Base-by-base conservation (phyloP, 2,888 invertebrate species). In the Heliconius hortense region DNA sequence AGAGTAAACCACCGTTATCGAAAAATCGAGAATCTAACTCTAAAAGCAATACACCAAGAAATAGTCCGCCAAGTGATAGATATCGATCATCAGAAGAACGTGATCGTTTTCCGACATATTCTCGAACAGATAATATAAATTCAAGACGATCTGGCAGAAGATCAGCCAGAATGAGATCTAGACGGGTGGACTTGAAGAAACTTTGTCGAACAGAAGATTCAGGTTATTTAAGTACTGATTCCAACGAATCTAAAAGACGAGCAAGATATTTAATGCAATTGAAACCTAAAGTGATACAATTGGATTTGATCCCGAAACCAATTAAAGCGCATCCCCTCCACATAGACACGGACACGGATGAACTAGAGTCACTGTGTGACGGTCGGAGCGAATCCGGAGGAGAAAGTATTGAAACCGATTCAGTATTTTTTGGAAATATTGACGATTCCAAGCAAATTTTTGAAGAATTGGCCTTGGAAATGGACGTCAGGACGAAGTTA, bases 361-460 rank as follows among this genome's bases (percentile, higher is more conserved):
- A 97, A 28, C 96, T 97, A 76, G 97, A 97, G 84, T 97, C 96
- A 39, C 91, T 96, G 73, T 96, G 96, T 67, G 97, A 97, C 81
- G 97, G 96, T 15, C 95, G 96, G 79, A 97, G 97, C 85, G 97
- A 97, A 87, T 97, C 97, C 35, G 97, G 97, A 0, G 97, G 96
- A 2, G 97, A 97, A 86, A 97, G 97, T 88, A 95, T 97, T 4
- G 97, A 97, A 84, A 97, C 97, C 0, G 97, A 97, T 89, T 97
- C 97, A 18, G 97, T 97, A 18, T 97, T 97, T 85, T 97, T 97
- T 84, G 97, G 97, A 10, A 96, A 96, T 86, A 95, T 96, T 81
- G 92, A 93, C 66, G 93, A 94, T 76, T 88, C 93, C 0, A 92
- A 92, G 72, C 90, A 92, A 80, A 85, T 93, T 80, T 87, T 91